A percentile compares a stretch with the other conserved stretches of the same genome.
Evolutionary conservation across 2,888 invertebrate genomes (phyloP).

Genomic region (Hemicrepidius hirtus): DNA sequence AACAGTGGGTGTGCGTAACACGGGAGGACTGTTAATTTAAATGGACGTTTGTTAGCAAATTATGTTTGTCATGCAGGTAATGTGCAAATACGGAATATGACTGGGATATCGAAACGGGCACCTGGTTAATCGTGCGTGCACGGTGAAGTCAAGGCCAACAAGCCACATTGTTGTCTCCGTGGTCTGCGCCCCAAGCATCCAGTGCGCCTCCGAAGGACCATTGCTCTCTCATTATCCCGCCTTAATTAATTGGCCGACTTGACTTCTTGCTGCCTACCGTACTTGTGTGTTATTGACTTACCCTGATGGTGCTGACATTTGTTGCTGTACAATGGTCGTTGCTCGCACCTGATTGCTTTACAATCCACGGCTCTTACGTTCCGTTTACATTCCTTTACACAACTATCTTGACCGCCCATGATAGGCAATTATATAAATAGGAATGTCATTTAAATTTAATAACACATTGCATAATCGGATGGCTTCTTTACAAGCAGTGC

Average conservation of each 20-base stretch:
- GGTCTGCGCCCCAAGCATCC: constrained; percentile 52
- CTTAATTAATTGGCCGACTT: constrained; percentile 49
- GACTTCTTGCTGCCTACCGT: constrained; percentile 38
- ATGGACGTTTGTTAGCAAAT: constrained; percentile 20
- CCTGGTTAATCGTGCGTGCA: constrained; percentile 49
- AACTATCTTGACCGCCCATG: constrained; percentile 17
- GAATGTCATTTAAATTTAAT: constrained; percentile 24
- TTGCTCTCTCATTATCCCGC: constrained; percentile 50
- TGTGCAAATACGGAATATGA: constrained; percentile 40
- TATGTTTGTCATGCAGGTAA: constrained; percentile 34
- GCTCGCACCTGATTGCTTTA: constrained; percentile 35
- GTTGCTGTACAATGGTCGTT: constrained; percentile 33
- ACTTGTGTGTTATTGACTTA: constrained; percentile 39
- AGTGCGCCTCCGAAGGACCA: constrained; percentile 51
- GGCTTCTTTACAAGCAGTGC: constrained; percentile 10
- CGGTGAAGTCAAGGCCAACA: constrained; percentile 58
- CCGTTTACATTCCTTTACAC: constrained; percentile 28
- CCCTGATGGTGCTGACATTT: constrained; percentile 41
- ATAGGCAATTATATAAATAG: constrained; percentile 30
- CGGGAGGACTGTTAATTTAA: constrained; percentile 11
- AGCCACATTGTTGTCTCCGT: constrained; percentile 57
- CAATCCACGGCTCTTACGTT: constrained; percentile 26
- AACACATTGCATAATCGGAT: constrained; percentile 15
- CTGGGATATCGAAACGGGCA: constrained; percentile 44
- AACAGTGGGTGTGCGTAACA: not conserved